Evolutionary conservation across 2,888 invertebrate genomes (phyloP).

Genomic region (Pegoplata infirma): DNA sequence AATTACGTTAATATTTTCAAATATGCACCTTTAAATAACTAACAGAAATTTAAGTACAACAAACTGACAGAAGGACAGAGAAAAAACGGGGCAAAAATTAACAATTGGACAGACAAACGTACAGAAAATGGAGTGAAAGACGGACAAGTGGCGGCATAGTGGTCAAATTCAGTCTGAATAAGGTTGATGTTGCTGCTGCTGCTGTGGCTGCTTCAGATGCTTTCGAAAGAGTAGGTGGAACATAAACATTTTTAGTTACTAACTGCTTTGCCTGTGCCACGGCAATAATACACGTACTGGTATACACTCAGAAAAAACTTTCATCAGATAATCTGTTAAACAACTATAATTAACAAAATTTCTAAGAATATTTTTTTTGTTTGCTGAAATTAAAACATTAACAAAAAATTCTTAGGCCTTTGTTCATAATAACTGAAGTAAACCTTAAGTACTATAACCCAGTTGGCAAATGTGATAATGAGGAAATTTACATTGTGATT

Average conservation of each 20-base stretch:
- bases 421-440: no score
- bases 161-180: slow-evolving; percentile 61
- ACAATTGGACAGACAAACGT: slow-evolving; percentile 19
- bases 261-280: slow-evolving; percentile 71
- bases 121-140: neutral
- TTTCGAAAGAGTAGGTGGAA: slow-evolving; percentile 76
- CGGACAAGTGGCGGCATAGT: slow-evolving; percentile 63
- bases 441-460: no score
- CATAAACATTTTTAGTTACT: slow-evolving; percentile 77
- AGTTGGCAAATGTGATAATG: no score
- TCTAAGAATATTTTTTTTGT: no score
- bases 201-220: slow-evolving; percentile 69
- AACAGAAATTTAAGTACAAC: neutral
- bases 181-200: slow-evolving; percentile 67
- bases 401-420: no score
- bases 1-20: neutral
- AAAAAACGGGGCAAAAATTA: slow-evolving; percentile 48
- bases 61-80: slow-evolving; percentile 25
- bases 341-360: no score
- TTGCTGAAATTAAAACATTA: no score
- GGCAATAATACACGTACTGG: no score
- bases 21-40: neutral
- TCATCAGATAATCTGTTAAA: no score
- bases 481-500: no score
- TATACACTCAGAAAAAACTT: no score